Evolutionary conservation across 2,797 vertebrate genomes (phyloP).

Genomic region (Xerus rutilus): DNA sequence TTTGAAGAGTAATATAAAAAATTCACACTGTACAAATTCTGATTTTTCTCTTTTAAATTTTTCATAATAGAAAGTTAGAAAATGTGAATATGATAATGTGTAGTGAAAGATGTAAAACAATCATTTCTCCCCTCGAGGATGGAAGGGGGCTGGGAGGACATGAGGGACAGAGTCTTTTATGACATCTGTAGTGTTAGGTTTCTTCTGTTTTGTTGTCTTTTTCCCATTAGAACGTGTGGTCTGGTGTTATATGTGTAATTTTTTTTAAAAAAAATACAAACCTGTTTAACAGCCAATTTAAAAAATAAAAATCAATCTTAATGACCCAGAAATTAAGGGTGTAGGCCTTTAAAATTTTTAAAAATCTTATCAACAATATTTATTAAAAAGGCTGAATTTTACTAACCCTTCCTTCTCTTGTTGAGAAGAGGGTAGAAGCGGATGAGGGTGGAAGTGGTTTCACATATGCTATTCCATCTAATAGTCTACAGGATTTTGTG

Average conservation of each 20-base stretch:
- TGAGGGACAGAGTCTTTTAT: background rate
- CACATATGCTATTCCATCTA: background rate
- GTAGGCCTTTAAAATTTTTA: background rate
- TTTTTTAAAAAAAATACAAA: background rate
- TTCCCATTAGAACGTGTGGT: background rate
- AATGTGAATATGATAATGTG: background rate
- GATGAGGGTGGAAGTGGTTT: background rate
- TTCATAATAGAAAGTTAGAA: background rate
- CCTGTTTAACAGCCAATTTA: background rate
- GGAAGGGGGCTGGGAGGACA: background rate
- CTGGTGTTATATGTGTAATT: background rate
- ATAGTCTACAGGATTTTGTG: background rate
- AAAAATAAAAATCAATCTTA: constrained; percentile 28
- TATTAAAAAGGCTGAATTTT: background rate
- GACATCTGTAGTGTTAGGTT: background rate
- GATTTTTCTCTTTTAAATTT: background rate
- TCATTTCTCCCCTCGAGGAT: rapidly evolving
- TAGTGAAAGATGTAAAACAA: background rate
- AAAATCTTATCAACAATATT: background rate
- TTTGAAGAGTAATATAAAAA: background rate
- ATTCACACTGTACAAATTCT: background rate
- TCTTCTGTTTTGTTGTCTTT: too few relatives aligned
- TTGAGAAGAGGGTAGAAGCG: background rate
- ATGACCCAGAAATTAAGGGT: background rate
- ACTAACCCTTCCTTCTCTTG: background rate